phyloP scores from a whole-genome alignment of 2,113 vertebrate species.

The Cephalophus harveyi region DNA sequence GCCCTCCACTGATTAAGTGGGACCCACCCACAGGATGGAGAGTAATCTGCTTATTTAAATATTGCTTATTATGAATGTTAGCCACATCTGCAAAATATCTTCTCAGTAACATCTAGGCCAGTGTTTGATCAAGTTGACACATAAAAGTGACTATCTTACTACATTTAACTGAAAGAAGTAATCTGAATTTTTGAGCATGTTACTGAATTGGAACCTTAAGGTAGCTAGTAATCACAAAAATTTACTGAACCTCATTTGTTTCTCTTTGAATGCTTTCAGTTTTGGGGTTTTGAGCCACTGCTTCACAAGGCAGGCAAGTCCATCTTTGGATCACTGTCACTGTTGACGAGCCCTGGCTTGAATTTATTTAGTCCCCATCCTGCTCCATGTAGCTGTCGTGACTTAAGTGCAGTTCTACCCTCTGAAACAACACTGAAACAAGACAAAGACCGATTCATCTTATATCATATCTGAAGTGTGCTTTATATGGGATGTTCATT shows the following conservation, averaged over 20 bases:
- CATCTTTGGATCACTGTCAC: neutral
- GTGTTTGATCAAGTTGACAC: neutral
- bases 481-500: neutral
- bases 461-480: neutral
- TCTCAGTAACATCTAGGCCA: neutral
- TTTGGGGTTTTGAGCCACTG: neutral
- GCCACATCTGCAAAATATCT: neutral
- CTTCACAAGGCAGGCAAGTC: neutral
- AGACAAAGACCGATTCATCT: neutral
- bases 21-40: neutral
- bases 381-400: neutral
- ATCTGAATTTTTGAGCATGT: neutral
- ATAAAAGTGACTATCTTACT: neutral
- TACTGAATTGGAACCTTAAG: neutral
- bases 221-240: neutral
- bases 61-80: neutral
- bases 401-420: neutral
- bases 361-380: neutral
- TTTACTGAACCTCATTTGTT: neutral
- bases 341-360: neutral
- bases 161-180: neutral
- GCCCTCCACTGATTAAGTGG: neutral
- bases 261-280: neutral
- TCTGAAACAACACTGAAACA: neutral
- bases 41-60: neutral